A percentile compares a stretch with the other conserved stretches of the same genome.
Conservation (phyloP, 1,140 invertebrate genomes). For the Geopemphigus sp. region DNA sequence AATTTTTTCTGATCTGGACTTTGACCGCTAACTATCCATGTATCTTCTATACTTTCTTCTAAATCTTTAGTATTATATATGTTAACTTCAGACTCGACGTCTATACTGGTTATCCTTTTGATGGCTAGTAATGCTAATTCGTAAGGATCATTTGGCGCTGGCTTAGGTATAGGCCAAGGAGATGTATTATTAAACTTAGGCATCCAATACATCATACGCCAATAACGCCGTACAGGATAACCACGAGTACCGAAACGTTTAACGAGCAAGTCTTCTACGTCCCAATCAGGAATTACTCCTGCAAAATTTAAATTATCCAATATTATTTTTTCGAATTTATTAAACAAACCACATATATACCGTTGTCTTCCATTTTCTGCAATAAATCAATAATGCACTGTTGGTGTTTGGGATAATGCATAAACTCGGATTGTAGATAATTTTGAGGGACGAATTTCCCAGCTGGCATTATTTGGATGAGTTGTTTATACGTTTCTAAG, state of each 20-base stretch:
- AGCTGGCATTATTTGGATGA: conserved; percentile 91
- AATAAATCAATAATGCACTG: conserved; percentile 83
- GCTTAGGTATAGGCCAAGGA: conserved; percentile 81
- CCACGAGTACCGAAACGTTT: conserved; percentile 81
- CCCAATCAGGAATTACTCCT: conserved; percentile 87
- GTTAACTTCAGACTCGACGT: conserved; percentile 70
- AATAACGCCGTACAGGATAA: conserved; percentile 77
- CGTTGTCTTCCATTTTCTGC: conserved; percentile 86
- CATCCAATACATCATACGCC: conserved; percentile 97
- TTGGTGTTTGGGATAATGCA: conserved; percentile 94
- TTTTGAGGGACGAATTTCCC: conserved; percentile 81
- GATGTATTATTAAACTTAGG: conserved; percentile 91
- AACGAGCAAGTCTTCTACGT: conserved; percentile 77
- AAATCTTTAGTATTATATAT: conserved; percentile 71
- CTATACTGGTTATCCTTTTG: conserved; percentile 80
- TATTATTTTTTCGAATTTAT: neutral
- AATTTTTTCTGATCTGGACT: conserved; percentile 74
- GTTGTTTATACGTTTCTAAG: conserved; percentile 83
- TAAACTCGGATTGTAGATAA: conserved; percentile 79
- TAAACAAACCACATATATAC: conserved; percentile 56
- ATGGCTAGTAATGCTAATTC: conserved; percentile 86
- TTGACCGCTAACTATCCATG: conserved; percentile 91
- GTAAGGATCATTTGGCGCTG: conserved; percentile 69
- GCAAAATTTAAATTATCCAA: conserved; percentile 51
- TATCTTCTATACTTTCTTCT: conserved; percentile 77